A percentile compares a stretch with the other conserved stretches of the same genome.
phyloP scores from a whole-genome alignment of 2,797 vertebrate species.

The Coregonus sp. region DNA sequence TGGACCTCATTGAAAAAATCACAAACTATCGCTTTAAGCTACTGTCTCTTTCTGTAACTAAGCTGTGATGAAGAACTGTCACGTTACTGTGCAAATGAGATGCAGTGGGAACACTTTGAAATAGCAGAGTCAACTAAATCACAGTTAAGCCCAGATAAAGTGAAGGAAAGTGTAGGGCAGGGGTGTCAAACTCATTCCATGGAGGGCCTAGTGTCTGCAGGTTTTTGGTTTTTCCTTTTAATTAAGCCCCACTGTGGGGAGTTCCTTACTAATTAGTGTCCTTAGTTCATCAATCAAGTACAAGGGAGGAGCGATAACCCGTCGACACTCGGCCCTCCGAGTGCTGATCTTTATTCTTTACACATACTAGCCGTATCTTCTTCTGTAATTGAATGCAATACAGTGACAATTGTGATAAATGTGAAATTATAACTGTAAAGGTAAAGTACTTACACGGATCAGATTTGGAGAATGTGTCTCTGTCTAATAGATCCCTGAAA shows the following conservation, averaged over 20 bases:
- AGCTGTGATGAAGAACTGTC: slow-evolving; percentile 68
- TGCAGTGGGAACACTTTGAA: slow-evolving; percentile 66
- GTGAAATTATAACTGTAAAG: background rate
- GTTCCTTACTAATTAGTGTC: no score
- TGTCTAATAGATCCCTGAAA: slow-evolving; percentile 89
- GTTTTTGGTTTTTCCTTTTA: no score
- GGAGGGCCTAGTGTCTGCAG: no score
- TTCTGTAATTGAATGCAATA: no score
- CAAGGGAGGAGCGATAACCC: background rate
- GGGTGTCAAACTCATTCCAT: no score
- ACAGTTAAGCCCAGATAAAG: slow-evolving; percentile 44
- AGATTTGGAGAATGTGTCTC: slow-evolving; percentile 97
- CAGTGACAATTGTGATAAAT: background rate
- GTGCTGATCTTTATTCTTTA: background rate
- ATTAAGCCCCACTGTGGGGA: no score
- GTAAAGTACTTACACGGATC: slow-evolving; percentile 86
- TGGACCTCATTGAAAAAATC: no score
- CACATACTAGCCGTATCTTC: no score
- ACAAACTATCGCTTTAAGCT: slow-evolving; percentile 25
- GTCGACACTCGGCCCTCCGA: background rate
- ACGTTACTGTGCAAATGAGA: slow-evolving; percentile 76
- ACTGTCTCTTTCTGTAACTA: slow-evolving; percentile 52
- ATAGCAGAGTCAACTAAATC: slow-evolving; percentile 69
- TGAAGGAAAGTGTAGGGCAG: background rate
- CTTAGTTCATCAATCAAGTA: no score